These are phyloP conservation scores for Emydura subglobosa DNA, from an alignment of 2,113 vertebrate genomes.

Conservation along the genomic window DNA sequence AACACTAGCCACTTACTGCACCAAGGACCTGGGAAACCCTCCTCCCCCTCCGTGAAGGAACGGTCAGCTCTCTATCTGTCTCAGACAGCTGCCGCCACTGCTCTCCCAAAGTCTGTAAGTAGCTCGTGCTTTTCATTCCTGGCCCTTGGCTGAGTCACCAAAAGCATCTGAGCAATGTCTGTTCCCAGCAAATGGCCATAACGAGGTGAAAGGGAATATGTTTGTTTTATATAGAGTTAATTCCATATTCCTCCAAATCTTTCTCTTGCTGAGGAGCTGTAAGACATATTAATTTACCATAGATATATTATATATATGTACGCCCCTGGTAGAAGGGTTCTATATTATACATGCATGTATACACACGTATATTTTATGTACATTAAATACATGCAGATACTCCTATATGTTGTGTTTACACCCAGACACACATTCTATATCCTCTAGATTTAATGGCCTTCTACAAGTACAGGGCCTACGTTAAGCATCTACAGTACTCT, in stretches of 20 bases:
- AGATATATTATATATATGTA: not conserved
- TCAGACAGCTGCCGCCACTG: conserved; percentile 78
- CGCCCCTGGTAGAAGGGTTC: not conserved
- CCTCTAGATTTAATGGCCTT: not conserved
- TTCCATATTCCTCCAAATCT: not conserved
- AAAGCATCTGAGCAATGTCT: not conserved
- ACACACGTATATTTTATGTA: not conserved
- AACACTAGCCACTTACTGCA: conserved; percentile 1
- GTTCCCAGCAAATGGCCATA: not conserved
- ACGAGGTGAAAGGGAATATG: not conserved
- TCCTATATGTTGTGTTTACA: accelerated
- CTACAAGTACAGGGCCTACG: not conserved
- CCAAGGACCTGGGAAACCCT: conserved; percentile 67
- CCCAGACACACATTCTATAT: not conserved
- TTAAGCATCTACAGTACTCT: not conserved
- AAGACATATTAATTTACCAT: not conserved
- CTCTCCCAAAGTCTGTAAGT: conserved; percentile 79
- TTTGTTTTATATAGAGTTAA: accelerated
- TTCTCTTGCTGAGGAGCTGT: accelerated
- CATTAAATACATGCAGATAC: accelerated
- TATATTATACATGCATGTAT: not conserved
- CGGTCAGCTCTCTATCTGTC: conserved; percentile 83
- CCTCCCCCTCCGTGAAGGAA: conserved; percentile 80
- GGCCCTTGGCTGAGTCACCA: not conserved
- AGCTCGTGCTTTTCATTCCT: conserved; percentile 60